These are phyloP conservation scores for Spilarctia lutea DNA, from an alignment of 2,888 invertebrate species.

Conservation along the genomic window DNA sequence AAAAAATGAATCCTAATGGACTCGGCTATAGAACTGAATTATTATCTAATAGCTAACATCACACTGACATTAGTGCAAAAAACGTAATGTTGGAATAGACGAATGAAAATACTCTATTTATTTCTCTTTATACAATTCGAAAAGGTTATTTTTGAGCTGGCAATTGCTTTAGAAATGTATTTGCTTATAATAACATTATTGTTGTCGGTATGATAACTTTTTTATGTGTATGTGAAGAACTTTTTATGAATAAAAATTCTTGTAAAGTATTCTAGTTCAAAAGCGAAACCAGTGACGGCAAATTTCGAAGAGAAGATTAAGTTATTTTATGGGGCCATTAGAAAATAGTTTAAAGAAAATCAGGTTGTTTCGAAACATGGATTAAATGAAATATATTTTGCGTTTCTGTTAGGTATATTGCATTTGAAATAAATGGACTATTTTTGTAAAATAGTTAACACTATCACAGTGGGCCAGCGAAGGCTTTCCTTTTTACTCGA, in stretches of 20 bases:
- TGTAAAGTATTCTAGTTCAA: neutral
- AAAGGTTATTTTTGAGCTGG: neutral
- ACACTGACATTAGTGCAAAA: neutral
- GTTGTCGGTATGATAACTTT: neutral
- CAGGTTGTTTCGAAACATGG: no score
- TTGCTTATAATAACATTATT: neutral
- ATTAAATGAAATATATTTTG: no score
- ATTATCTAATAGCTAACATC: neutral
- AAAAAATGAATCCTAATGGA: neutral
- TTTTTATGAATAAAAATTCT: neutral
- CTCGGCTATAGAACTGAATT: neutral
- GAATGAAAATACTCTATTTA: neutral
- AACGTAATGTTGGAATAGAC: neutral
- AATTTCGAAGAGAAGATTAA: no score
- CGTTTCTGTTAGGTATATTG: no score
- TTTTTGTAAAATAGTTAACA: no score
- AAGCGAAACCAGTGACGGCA: neutral
- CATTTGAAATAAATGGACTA: no score
- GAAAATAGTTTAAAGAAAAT: neutral
- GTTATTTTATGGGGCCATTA: neutral
- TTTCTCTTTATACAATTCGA: neutral
- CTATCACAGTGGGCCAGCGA: no score
- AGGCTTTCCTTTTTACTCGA: no score
- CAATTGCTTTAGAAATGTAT: neutral
- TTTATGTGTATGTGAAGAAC: neutral